Conservation (phyloP, 2,888 invertebrate genomes). For the Melanostoma scalare region DNA sequence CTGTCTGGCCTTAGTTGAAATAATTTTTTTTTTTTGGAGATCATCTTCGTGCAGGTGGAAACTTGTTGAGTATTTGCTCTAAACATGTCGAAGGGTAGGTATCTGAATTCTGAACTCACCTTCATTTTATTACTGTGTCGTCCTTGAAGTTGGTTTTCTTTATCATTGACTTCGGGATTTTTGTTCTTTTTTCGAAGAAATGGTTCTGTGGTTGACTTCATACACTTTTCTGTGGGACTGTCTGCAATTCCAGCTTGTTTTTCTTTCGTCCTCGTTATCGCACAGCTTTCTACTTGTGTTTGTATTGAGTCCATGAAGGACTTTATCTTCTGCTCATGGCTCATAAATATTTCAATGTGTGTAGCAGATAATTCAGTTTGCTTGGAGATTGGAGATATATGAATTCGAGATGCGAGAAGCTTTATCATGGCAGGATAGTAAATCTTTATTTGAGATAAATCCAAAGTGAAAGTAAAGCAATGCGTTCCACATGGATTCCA, state of each 20-base stretch:
- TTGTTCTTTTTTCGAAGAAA: slow-evolving; percentile 3
- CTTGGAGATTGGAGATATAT: not conserved
- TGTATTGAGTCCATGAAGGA: slow-evolving; percentile 8
- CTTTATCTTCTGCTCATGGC: not conserved
- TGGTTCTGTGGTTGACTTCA: slow-evolving; percentile 8
- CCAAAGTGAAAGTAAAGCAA: slow-evolving; percentile 29
- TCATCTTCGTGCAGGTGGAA: slow-evolving; percentile 1
- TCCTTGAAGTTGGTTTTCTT: slow-evolving; percentile 11
- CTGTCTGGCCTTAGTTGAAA: slow-evolving; percentile 51
- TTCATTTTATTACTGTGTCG: slow-evolving; percentile 30
- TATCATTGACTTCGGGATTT: slow-evolving; percentile 40
- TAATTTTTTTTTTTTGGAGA: slow-evolving; percentile 45
- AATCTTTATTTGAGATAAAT: slow-evolving; percentile 17
- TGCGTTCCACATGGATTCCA: slow-evolving; percentile 40
- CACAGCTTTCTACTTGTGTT: slow-evolving; percentile 7
- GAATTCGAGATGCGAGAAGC: slow-evolving; percentile 14
- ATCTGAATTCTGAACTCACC: not conserved
- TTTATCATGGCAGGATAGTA: slow-evolving; percentile 29
- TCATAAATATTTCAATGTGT: slow-evolving; percentile 40
- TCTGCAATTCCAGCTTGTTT: not conserved
- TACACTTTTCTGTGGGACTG: not conserved
- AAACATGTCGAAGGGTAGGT: not conserved
- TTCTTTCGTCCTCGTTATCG: not conserved
- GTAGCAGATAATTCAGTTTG: not conserved
- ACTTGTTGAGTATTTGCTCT: slow-evolving; percentile 56